phyloP scores from a whole-genome alignment of 2,113 vertebrate species.

The Pyrgilauda ruficollis region DNA sequence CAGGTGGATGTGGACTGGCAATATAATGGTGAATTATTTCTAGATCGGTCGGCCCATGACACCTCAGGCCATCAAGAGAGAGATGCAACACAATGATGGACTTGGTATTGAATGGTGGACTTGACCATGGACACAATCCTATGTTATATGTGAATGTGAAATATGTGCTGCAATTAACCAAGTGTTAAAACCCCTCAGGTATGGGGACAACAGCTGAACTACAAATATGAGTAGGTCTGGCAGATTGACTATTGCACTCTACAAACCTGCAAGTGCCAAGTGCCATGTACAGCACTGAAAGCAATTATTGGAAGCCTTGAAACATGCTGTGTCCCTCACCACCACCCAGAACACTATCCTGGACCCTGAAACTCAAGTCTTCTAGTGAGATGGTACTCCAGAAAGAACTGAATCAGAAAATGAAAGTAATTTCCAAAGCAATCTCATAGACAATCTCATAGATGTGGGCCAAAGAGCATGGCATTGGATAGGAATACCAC shows the following conservation, averaged over 20 bases:
- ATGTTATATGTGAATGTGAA: neutral
- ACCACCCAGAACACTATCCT: neutral
- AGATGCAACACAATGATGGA: neutral
- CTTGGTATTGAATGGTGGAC: neutral
- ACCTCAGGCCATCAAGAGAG: neutral
- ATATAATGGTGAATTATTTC: neutral
- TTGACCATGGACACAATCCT: neutral
- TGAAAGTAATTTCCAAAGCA: neutral
- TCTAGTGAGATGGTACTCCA: neutral
- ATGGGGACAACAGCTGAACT: neutral
- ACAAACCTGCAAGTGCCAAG: neutral
- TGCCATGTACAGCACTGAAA: neutral
- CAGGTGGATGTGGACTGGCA: neutral
- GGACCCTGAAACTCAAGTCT: neutral
- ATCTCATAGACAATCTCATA: neutral
- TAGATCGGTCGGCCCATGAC: too few species aligned
- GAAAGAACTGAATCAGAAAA: neutral
- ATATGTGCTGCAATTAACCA: accelerated
- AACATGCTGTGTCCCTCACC: neutral
- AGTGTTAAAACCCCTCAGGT: neutral
- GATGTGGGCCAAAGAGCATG: neutral
- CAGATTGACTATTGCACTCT: neutral
- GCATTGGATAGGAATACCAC: neutral
- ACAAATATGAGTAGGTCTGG: neutral
- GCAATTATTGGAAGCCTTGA: neutral